These are phyloP conservation scores for Procavia capensis DNA, from an alignment of 2,113 vertebrate genomes.

Conservation along the genomic window DNA sequence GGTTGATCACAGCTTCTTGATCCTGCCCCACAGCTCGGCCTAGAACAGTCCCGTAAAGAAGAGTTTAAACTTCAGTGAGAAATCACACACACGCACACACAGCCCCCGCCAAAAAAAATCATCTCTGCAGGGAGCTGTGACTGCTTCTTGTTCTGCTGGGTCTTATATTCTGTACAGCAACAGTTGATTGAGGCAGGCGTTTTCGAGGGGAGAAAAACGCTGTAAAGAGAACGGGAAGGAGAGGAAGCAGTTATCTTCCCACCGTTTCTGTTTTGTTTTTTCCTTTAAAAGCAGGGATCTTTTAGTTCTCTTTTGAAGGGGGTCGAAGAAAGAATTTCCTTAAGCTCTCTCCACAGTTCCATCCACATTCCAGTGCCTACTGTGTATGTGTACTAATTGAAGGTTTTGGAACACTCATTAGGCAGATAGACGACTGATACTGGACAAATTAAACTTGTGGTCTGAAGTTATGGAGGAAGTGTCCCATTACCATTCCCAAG, in stretches of 20 bases:
- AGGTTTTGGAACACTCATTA: slow-evolving; percentile 80
- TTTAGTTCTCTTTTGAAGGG: slow-evolving; percentile 17
- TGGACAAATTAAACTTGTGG: slow-evolving; percentile 76
- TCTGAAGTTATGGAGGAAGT: slow-evolving; percentile 82
- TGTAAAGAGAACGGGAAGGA: background rate
- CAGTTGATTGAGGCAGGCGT: slow-evolving; percentile 76
- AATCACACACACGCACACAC: too few relatives aligned
- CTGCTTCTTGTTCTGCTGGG: background rate
- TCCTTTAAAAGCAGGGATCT: background rate
- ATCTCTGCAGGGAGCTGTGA: background rate
- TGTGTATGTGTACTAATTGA: slow-evolving; percentile 80
- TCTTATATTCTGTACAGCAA: slow-evolving; percentile 66
- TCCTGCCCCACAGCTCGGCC: slow-evolving; percentile 66
- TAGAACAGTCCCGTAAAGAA: slow-evolving; percentile 55
- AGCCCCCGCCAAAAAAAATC: slow-evolving; percentile 71
- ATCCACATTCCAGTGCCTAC: slow-evolving; percentile 53
- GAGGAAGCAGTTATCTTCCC: background rate
- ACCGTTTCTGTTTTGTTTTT: background rate
- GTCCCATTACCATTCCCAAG: slow-evolving; percentile 80
- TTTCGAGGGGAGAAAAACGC: background rate
- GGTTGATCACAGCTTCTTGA: slow-evolving; percentile 65
- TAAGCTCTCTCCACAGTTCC: slow-evolving; percentile 55
- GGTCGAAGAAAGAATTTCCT: background rate
- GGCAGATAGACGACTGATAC: slow-evolving; percentile 83
- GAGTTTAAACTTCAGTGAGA: slow-evolving; percentile 79